Base-by-base conservation (phyloP, 2,113 vertebrate genomes). In the Onychostruthus taczanowskii region DNA sequence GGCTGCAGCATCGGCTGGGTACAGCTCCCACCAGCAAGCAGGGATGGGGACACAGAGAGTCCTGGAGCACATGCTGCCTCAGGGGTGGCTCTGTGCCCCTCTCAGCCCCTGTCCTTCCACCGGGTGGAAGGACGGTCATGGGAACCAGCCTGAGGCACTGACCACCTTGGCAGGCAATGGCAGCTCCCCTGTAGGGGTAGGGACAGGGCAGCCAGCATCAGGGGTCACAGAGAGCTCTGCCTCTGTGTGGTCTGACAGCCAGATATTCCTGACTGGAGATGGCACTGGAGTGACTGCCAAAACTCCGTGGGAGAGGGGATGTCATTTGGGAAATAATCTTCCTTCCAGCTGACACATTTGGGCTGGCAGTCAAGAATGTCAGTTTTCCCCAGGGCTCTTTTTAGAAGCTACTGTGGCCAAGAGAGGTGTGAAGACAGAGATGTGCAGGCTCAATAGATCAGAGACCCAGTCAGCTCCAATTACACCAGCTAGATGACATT, bases 361-460 rank as follows among this genome's bases (percentile, higher is more conserved):
- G 90, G 92, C 93, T 92, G 56, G 79, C 75, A 90, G 59, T 95
- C 93, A 93, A 94, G 64, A 96, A 84, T 89, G 69, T 82, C 80
- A 23, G 26, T 20, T 27, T 30, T 95, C 75, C 59, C 87, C 61
- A 64, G 73, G 64, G 95, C 73, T 89, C 85, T 41, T 94, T 84
- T 68, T 68, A 93, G 56, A 35, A 78, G 79, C 83, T 88, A 81
- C 85, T 84, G 72, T 61, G 61, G 83, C 92, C 90, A 96, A 81
- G 47, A 80, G 95, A 95, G 63, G 88, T 96, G 93, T 94, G 83
- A 97, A 95, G 89, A 84, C 35, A 90, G 52, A 90, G 56, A 61
- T 72, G 68, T 74, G 56, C 33, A 55, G 30, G 44, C 30, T 90
- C 56, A 84, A 81, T 78, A 93, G 92, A 90, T 89, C 73, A 93